A percentile compares a stretch with the other conserved stretches of the same genome.
Conservation (phyloP, 2,113 vertebrate species). For the Electrona antarctica region DNA sequence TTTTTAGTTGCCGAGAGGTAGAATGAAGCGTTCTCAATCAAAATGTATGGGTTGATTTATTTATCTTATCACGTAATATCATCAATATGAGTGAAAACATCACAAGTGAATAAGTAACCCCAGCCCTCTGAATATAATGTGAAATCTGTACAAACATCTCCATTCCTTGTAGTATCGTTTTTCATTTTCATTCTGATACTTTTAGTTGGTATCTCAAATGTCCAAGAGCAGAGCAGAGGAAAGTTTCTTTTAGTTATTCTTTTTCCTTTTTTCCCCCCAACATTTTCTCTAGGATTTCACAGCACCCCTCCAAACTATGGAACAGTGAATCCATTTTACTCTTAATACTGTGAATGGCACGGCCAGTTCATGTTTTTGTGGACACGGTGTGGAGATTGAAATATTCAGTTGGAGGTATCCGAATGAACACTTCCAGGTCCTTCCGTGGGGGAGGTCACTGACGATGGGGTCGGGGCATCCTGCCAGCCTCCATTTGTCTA, state of each 20-base stretch:
- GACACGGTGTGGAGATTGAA: constrained; percentile 81
- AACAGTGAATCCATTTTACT: constrained; percentile 57
- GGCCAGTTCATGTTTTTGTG: constrained; percentile 65
- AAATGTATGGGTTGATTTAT: constrained; percentile 69
- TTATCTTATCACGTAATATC: constrained; percentile 66
- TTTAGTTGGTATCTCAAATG: constrained; percentile 70
- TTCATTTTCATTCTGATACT: constrained; percentile 70
- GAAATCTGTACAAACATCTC: constrained; percentile 80
- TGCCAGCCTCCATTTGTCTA: constrained; percentile 99
- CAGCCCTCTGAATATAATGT: constrained; percentile 79
- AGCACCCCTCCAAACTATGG: constrained; percentile 56
- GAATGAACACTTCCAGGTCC: constrained; percentile 99
- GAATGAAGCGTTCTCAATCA: constrained; percentile 76
- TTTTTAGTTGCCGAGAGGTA: constrained; percentile 87
- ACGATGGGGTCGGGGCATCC: constrained; percentile 98
- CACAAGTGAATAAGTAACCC: constrained; percentile 73
- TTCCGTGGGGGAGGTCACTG: constrained; percentile 99
- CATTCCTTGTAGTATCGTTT: constrained; percentile 45
- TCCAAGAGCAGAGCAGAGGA: constrained; percentile 67
- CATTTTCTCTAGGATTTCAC: constrained; percentile 54
- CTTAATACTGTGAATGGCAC: constrained; percentile 73
- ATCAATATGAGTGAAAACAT: constrained; percentile 72
- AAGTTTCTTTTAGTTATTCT: constrained; percentile 33
- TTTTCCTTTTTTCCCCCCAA: no score
- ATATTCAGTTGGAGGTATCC: constrained; percentile 97